These are phyloP conservation scores for Pomacea canaliculata DNA, from an alignment of 2,888 invertebrate genomes.

Conservation along the genomic window DNA sequence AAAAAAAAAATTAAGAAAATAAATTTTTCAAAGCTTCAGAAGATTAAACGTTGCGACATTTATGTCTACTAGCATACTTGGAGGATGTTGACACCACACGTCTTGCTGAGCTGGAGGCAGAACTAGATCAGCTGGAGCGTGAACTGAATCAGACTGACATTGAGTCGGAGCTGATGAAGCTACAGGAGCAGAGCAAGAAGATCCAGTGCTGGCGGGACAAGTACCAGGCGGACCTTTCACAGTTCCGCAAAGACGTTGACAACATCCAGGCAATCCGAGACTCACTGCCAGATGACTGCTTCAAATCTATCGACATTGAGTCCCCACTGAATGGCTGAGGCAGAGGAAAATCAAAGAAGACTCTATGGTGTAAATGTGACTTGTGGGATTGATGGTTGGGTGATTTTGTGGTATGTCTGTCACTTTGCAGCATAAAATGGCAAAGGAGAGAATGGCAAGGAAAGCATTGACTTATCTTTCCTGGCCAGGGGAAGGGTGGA, in stretches of 20 bases:
- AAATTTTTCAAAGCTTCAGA: too few species aligned
- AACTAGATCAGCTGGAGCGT: conserved; percentile 63
- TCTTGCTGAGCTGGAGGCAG: conserved; percentile 67
- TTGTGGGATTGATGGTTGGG: too few species aligned
- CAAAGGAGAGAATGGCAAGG: too few species aligned
- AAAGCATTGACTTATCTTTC: too few species aligned
- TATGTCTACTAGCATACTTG: conserved; percentile 39
- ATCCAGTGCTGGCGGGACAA: conserved; percentile 47
- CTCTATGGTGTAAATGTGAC: not conserved
- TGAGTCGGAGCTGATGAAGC: conserved; percentile 43
- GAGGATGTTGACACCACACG: conserved; percentile 55
- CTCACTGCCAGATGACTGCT: conserved; percentile 64
- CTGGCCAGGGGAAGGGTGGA: too few species aligned
- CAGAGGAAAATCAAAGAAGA: not conserved
- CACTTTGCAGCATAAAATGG: too few species aligned
- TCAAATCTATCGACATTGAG: conserved; percentile 51
- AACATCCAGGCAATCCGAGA: conserved; percentile 65
- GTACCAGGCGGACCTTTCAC: conserved; percentile 54
- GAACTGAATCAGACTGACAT: conserved; percentile 56
- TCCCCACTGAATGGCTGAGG: conserved; percentile 21
- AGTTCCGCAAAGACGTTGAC: conserved; percentile 57
- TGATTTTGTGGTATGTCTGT: too few species aligned
- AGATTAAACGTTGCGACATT: not conserved
- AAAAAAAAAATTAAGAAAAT: too few species aligned
- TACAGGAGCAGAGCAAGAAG: conserved; percentile 28